Evolutionary conservation across 2,888 invertebrate species (phyloP).

Genomic region (Ethmia dodecea): DNA sequence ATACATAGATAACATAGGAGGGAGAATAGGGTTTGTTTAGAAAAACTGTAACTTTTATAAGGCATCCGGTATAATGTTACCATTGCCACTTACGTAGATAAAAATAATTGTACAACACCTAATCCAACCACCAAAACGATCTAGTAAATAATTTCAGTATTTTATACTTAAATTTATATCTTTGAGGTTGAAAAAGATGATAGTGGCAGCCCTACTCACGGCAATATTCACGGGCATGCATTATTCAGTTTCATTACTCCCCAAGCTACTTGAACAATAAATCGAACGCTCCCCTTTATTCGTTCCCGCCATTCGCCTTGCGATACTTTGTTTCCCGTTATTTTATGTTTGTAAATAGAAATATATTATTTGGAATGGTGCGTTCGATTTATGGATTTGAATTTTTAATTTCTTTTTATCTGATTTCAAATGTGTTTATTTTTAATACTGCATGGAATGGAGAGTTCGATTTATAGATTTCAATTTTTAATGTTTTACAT

Average conservation of each 20-base stretch:
- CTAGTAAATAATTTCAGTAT: too few species aligned
- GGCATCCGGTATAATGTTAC: too few species aligned
- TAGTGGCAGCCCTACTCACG: constrained; percentile 48
- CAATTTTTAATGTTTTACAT: neutral
- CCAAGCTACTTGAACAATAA: constrained; percentile 65
- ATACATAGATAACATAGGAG: too few species aligned
- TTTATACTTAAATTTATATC: too few species aligned
- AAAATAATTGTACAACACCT: too few species aligned
- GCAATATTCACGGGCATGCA: constrained; percentile 66
- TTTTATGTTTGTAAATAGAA: constrained; percentile 7
- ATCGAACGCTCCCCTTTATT: constrained; percentile 60
- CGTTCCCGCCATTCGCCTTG: constrained; percentile 22
- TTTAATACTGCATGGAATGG: neutral
- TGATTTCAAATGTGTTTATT: too few species aligned
- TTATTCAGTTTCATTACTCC: constrained; percentile 76
- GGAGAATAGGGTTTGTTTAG: too few species aligned
- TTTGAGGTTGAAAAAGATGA: too few species aligned
- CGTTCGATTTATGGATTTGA: neutral
- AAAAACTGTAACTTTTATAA: too few species aligned
- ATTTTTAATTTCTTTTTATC: neutral
- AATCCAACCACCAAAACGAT: too few species aligned
- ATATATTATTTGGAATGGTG: neutral
- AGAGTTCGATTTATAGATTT: neutral
- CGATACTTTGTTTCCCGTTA: constrained; percentile 2
- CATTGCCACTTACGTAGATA: too few species aligned